phyloP scores from a whole-genome alignment of 2,888 invertebrate species.

The Amblyteles armatorius region DNA sequence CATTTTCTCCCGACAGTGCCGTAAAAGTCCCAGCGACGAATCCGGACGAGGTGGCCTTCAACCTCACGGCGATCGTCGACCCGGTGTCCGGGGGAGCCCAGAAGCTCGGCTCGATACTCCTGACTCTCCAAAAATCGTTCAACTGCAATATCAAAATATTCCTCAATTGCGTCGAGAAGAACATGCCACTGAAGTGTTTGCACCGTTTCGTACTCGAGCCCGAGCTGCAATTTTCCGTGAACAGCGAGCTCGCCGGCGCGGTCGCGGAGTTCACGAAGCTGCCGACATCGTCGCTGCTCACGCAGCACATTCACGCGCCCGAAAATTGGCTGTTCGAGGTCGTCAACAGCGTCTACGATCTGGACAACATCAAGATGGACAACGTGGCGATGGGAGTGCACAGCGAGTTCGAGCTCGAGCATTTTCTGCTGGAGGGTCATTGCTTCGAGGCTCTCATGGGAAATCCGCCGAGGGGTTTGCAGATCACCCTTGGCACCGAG shows the following conservation, averaged over 20 bases:
- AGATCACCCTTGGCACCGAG: conserved; percentile 96
- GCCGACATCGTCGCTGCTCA: conserved; percentile 96
- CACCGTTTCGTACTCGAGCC: conserved; percentile 97
- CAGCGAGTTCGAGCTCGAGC: conserved; percentile 98
- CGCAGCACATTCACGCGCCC: conserved; percentile 95
- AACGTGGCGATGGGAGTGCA: conserved; percentile 92
- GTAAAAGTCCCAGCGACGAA: conserved; percentile 85
- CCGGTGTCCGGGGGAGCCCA: conserved; percentile 98
- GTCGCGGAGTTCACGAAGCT: conserved; percentile 94
- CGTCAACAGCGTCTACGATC: conserved; percentile 96
- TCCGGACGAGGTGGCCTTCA: conserved; percentile 88
- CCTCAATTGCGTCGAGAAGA: conserved; percentile 97
- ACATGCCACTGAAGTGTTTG: conserved; percentile 99
- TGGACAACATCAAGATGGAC: conserved; percentile 98
- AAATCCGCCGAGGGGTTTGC: conserved; percentile 98
- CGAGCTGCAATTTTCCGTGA: conserved; percentile 92
- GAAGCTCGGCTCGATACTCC: conserved; percentile 93
- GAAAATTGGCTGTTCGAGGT: conserved; percentile 99
- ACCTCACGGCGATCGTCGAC: conserved; percentile 94
- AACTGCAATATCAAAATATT: conserved; percentile 96
- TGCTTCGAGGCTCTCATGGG: conserved; percentile 97
- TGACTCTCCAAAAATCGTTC: conserved; percentile 92
- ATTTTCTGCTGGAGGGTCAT: conserved; percentile 97
- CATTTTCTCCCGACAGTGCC: conserved; percentile 81
- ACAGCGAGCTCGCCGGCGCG: conserved; percentile 91